phyloP scores from a whole-genome alignment of 1,140 invertebrate species.

The Ridgeia piscesae region DNA sequence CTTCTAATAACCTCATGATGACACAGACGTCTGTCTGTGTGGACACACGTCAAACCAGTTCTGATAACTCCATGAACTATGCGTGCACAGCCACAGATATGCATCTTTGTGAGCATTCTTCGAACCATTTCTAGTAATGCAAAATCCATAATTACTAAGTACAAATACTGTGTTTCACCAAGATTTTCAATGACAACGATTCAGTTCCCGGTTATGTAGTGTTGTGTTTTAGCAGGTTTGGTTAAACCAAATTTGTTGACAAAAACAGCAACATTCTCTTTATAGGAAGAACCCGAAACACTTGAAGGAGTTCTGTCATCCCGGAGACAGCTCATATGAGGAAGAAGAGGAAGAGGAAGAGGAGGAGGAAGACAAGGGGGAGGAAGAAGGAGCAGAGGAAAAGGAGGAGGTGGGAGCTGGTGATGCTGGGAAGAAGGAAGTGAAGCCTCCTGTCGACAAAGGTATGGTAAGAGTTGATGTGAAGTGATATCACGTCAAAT shows the following conservation, averaged over 20 bases:
- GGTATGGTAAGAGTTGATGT: neutral
- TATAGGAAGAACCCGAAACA: conserved; percentile 55
- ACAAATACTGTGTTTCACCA: too few relatives aligned
- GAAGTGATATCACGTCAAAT: too few relatives aligned
- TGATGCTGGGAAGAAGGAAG: neutral
- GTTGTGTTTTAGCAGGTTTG: neutral
- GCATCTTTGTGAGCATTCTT: neutral
- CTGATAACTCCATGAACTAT: too few relatives aligned
- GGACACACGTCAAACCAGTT: too few relatives aligned
- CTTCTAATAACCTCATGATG: neutral
- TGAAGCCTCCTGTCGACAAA: neutral
- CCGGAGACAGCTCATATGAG: conserved; percentile 63
- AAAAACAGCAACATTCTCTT: neutral
- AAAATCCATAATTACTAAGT: too few relatives aligned
- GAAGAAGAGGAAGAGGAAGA: conserved; percentile 58
- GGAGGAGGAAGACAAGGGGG: conserved; percentile 60
- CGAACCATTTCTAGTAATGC: neutral
- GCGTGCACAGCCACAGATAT: neutral
- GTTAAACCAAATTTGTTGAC: neutral
- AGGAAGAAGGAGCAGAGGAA: conserved; percentile 60
- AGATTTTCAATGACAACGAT: neutral
- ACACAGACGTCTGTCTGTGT: too few relatives aligned
- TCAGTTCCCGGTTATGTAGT: neutral
- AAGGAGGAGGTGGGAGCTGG: conserved; percentile 32
- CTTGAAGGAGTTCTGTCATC: conserved; percentile 50